Evolutionary conservation across 2,888 invertebrate genomes (phyloP).

Genomic region (Exephanes ischioxanthus): DNA sequence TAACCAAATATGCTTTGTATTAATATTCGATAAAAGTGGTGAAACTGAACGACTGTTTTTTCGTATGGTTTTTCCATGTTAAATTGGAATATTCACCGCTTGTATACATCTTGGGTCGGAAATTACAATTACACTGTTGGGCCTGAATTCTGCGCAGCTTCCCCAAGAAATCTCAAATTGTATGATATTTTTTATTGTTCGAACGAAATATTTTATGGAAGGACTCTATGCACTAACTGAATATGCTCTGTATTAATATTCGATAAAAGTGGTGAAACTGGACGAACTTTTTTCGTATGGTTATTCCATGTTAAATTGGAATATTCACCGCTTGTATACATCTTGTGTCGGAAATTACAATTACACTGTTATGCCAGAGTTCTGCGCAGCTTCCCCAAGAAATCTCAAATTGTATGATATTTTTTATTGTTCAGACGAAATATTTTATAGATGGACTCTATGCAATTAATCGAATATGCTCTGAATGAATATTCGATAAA

Average conservation of each 20-base stretch:
- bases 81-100: too few species aligned
- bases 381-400: neutral
- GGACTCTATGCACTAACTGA: too few species aligned
- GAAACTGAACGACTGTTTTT: too few species aligned
- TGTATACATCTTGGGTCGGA: slow-evolving; percentile 37
- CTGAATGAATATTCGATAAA: neutral
- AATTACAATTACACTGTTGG: slow-evolving; percentile 55
- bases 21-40: neutral
- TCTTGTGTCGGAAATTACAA: slow-evolving; percentile 50
- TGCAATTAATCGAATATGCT: neutral
- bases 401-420: neutral
- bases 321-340: too few species aligned
- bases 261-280: too few species aligned
- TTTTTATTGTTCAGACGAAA: neutral
- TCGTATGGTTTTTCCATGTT: too few species aligned
- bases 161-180: slow-evolving; percentile 2
- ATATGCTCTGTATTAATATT: neutral
- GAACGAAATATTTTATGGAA: too few species aligned
- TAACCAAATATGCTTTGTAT: neutral
- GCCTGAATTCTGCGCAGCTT: neutral
- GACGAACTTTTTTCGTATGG: too few species aligned
- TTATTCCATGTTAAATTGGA: too few species aligned
- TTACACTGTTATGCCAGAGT: slow-evolving; percentile 31
- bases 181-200: neutral
- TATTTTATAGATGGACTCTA: too few species aligned